Conservation (phyloP, 2,888 invertebrate species). For the Holacanthella duospinosa region DNA sequence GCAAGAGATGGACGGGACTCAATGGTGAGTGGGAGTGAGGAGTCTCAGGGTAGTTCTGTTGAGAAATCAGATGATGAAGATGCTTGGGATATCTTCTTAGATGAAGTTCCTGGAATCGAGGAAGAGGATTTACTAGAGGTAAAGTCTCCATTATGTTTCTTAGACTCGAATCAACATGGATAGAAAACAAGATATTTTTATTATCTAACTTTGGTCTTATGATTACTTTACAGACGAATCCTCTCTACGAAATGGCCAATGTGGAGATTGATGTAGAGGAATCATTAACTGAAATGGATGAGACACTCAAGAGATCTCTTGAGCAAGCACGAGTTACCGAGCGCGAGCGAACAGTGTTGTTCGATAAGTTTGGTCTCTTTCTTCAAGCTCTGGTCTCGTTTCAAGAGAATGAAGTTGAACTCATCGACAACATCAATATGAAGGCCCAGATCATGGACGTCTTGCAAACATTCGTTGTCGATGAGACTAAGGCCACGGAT, state of each 20-base stretch:
- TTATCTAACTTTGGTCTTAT: background rate
- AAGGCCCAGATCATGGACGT: constrained; percentile 27
- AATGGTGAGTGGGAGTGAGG: too few relatives aligned
- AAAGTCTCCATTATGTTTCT: background rate
- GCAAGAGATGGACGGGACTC: too few relatives aligned
- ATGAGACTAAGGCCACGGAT: constrained; percentile 4
- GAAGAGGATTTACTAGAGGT: background rate
- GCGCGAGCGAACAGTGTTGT: constrained; percentile 22
- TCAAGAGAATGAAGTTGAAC: constrained; percentile 32
- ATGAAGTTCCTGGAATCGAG: background rate
- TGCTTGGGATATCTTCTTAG: constrained; percentile 8
- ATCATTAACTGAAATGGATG: constrained; percentile 21
- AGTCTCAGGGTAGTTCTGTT: too few relatives aligned
- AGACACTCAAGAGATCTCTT: constrained; percentile 18
- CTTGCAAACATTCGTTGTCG: constrained; percentile 23
- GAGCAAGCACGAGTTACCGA: constrained; percentile 26
- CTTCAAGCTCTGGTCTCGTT: constrained; percentile 31
- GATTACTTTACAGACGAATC: background rate
- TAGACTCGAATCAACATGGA: background rate
- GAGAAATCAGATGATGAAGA: constrained; percentile 7
- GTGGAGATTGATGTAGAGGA: constrained; percentile 29
- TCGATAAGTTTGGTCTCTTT: constrained; percentile 29
- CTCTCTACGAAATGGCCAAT: constrained; percentile 20
- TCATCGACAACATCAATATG: constrained; percentile 22
- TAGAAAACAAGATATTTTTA: background rate